Base-by-base conservation (phyloP, 2,797 vertebrate species). In the Malurus splendens region DNA sequence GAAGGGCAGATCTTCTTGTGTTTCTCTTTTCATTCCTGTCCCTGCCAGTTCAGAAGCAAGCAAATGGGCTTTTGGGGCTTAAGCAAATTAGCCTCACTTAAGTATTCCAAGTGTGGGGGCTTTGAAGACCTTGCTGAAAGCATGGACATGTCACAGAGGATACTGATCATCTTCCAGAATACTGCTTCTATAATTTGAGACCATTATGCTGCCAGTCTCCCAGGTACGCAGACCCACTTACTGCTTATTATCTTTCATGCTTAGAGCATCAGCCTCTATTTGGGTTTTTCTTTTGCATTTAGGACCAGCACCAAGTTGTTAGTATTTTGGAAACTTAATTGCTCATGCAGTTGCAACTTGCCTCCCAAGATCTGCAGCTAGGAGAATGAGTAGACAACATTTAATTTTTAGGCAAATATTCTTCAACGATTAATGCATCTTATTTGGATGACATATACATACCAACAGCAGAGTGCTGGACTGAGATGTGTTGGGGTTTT, bases 21-120 rank as follows among this genome's bases (percentile, higher is more conserved):
- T 55, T 82, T 70, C 45, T 93, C 10, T 4, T 74, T 72, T 86
- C 50, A 28, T 91, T 88, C 33, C 19, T 82, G 25, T 62, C 23
- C n/a, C 56, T 83, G 39, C 60, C 18, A 62, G 48, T 71, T 73
- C 42, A 59, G 45, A 72, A 79, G 30, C 55, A 87, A 64, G 48
- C 25, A 82, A 39, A 47, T 33, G 52, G 36, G 38, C 18, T 78
- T 87, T 52, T 11, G 28, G 39, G 50, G 73, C 28, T 75, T 48
- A 50, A 80, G 36, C 41, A 55, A 61, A 45, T 59, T 30, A 73
- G 36, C 27, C 78, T 12, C 68, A 11, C 42, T 78, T 77, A 11
- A 56, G 1, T 59, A n/a, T 68, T 90, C 24, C 32, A 57, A 33
- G 19, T 22, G 23, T 23, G 32, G 38, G 51, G 62, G 62, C 32